phyloP scores from a whole-genome alignment of 2,888 invertebrate genomes.

The Platycheirus albimanus region DNA sequence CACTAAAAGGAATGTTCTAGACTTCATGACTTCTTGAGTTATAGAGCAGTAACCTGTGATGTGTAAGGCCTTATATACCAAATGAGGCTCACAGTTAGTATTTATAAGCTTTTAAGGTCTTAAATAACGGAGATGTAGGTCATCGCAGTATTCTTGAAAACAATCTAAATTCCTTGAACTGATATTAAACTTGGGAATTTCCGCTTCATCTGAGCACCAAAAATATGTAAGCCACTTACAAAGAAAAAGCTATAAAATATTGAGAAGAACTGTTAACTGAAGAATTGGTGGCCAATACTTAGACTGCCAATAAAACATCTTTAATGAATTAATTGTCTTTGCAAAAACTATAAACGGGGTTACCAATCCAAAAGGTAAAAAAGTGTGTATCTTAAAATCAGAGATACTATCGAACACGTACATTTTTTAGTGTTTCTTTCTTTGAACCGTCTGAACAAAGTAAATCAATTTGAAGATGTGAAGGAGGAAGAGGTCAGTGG shows the following conservation, averaged over 20 bases:
- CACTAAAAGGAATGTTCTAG: not conserved
- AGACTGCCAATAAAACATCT: not conserved
- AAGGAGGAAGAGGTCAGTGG: no score
- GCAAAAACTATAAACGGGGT: no score
- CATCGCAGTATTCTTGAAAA: not conserved
- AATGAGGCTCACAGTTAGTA: no score
- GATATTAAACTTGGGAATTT: not conserved
- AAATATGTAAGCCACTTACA: no score
- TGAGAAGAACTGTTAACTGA: no score
- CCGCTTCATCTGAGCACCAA: no score
- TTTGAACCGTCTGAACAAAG: no score
- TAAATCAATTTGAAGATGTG: no score
- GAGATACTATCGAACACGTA: not conserved
- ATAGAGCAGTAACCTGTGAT: not conserved
- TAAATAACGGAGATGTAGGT: conserved; percentile 2
- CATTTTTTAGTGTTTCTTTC: not conserved
- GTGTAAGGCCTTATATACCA: not conserved
- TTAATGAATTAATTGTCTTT: no score
- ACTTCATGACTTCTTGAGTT: conserved; percentile 2
- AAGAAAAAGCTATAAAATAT: no score
- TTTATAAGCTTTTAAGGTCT: not conserved
- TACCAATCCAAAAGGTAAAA: no score
- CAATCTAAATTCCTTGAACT: conserved; percentile 1
- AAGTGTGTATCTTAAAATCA: not conserved
- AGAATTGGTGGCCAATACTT: no score